Percentiles rank a stretch among this genome's conserved stretches.
Conservation (phyloP, 1,140 invertebrate species). For the Dreissena rostriformis region DNA sequence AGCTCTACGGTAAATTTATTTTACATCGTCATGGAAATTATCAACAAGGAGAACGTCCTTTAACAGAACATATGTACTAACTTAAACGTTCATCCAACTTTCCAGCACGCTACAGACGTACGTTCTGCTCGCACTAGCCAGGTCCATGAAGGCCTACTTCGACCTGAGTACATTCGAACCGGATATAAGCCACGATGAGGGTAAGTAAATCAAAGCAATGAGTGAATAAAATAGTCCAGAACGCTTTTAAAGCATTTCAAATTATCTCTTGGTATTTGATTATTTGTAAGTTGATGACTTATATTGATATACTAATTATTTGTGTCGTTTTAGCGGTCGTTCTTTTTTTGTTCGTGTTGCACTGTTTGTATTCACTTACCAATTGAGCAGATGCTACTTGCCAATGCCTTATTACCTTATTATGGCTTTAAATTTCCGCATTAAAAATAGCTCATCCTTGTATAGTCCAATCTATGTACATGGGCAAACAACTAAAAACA, state of each 20-base stretch:
- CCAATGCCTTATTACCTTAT: no score
- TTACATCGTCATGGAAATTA: not conserved
- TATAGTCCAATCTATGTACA: no score
- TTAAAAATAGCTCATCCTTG: no score
- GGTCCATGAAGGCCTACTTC: constrained; percentile 45
- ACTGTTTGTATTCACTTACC: no score
- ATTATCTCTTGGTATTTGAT: not conserved
- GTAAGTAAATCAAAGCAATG: constrained; percentile 3
- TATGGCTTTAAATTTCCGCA: no score
- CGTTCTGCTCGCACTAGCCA: constrained; percentile 32
- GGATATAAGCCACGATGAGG: constrained; percentile 32
- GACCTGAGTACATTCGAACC: constrained; percentile 53
- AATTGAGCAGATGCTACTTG: no score
- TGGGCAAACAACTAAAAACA: no score
- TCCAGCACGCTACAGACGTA: constrained; percentile 53
- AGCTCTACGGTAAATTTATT: not conserved
- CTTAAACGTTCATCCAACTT: not conserved
- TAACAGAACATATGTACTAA: not conserved
- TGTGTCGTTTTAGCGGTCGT: no score
- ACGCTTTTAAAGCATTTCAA: not conserved
- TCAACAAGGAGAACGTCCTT: not conserved
- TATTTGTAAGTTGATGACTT: not conserved
- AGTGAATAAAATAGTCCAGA: not conserved
- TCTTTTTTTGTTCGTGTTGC: no score
- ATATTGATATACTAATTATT: no score